phyloP scores from a whole-genome alignment of 2,113 vertebrate genomes.

The Cheilinus undulatus region DNA sequence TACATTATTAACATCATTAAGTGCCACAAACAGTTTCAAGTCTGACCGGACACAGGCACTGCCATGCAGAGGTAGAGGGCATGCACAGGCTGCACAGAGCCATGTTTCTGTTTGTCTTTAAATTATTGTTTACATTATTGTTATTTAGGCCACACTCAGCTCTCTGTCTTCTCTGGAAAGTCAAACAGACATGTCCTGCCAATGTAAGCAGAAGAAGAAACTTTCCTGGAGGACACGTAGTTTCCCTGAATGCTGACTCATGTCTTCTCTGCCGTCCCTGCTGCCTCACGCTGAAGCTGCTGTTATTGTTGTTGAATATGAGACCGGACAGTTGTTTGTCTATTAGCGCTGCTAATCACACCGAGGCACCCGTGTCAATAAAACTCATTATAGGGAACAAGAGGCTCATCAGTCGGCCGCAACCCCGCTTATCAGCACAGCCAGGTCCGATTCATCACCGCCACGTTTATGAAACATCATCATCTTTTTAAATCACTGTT shows the following conservation, averaged over 20 bases:
- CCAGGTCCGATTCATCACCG: conserved; percentile 57
- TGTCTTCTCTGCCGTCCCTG: background rate
- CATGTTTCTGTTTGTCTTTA: too few species aligned
- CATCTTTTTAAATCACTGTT: conserved; percentile 40
- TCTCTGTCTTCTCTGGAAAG: background rate
- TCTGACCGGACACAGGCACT: too few species aligned
- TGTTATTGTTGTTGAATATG: background rate
- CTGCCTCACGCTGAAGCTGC: background rate
- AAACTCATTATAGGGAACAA: conserved; percentile 65
- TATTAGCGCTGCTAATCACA: conserved; percentile 55
- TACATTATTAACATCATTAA: too few species aligned
- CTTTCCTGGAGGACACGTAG: conserved; percentile 6
- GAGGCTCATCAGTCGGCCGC: conserved; percentile 43
- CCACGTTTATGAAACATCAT: conserved; percentile 26
- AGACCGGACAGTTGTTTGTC: conserved; percentile 50
- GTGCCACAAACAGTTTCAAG: too few species aligned
- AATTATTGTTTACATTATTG: too few species aligned
- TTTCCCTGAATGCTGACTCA: background rate
- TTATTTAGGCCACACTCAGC: background rate
- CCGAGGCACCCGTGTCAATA: conserved; percentile 51
- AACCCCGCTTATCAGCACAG: conserved; percentile 53
- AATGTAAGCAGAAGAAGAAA: conserved; percentile 11
- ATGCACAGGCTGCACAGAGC: too few species aligned
- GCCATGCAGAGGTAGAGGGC: too few species aligned
- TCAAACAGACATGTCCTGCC: conserved; percentile 6